A percentile compares a stretch with the other conserved stretches of the same genome.
These are phyloP conservation scores for Leuctra nigra DNA, from an alignment of 2,888 invertebrate genomes.

Conservation along the genomic window DNA sequence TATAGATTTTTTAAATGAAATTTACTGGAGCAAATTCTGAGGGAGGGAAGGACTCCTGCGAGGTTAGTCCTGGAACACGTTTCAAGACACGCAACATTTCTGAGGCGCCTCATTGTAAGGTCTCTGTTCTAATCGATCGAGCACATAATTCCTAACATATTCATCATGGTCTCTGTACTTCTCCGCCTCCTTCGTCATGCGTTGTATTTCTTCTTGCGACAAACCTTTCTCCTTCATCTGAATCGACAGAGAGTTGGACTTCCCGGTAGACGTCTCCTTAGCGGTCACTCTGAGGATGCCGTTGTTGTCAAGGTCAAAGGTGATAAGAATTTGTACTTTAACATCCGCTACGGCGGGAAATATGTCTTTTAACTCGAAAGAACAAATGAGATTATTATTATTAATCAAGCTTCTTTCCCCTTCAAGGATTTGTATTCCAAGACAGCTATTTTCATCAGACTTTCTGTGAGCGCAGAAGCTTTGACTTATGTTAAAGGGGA, in stretches of 20 bases:
- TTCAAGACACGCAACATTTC: too few species aligned
- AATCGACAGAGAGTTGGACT: conserved; percentile 73
- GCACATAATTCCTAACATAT: too few species aligned
- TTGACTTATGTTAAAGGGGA: conserved; percentile 51
- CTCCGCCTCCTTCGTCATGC: conserved; percentile 75
- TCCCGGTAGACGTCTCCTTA: conserved; percentile 63
- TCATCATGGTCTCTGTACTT: conserved; percentile 54
- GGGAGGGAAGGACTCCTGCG: too few species aligned
- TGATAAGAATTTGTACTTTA: conserved; percentile 51
- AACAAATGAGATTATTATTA: conserved; percentile 39
- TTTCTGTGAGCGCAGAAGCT: conserved; percentile 85
- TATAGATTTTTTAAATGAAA: too few species aligned
- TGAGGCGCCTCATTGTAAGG: too few species aligned
- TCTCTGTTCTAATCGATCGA: too few species aligned
- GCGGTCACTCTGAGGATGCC: conserved; percentile 41
- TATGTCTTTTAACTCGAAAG: conserved; percentile 36
- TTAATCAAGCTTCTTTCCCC: conserved; percentile 43
- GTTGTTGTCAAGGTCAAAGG: conserved; percentile 63
- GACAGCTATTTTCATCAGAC: conserved; percentile 71
- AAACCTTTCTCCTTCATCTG: conserved; percentile 81
- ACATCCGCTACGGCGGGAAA: conserved; percentile 35
- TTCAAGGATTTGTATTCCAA: conserved; percentile 41
- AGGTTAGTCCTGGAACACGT: too few species aligned
- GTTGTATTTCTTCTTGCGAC: conserved; percentile 77
- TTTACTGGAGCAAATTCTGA: too few species aligned